Percentiles rank a stretch among this genome's conserved stretches.
Conservation (phyloP, 1,140 invertebrate genomes). For the Nylanderia fulva region DNA sequence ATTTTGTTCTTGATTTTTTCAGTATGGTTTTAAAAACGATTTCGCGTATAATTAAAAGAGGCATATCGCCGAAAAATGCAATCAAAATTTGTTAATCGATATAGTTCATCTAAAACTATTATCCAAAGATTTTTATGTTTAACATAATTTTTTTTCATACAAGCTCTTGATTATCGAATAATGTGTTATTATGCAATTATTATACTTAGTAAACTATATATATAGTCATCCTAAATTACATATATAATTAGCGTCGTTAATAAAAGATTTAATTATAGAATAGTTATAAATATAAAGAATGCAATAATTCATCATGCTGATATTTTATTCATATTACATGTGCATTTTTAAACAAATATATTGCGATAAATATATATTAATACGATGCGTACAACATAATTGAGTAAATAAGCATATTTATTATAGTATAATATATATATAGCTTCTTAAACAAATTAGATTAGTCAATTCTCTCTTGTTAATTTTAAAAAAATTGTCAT, state of each 20-base stretch:
- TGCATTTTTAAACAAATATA: no score
- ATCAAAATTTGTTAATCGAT: constrained; percentile 2
- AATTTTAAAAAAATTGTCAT: no score
- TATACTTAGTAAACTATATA: background rate
- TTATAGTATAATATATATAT: background rate
- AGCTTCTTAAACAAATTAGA: background rate
- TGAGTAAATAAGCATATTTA: background rate
- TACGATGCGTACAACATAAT: background rate
- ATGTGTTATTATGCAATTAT: background rate
- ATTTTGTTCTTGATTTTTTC: constrained; percentile 74
- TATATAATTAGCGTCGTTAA: background rate
- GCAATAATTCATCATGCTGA: background rate
- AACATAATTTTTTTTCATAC: background rate
- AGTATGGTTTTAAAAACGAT: constrained; percentile 94
- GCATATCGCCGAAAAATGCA: constrained; percentile 80
- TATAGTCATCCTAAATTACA: background rate
- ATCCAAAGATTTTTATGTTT: background rate
- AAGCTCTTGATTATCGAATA: background rate
- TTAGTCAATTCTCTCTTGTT: background rate
- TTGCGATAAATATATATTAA: background rate
- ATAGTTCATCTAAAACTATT: no score
- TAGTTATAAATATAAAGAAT: background rate
- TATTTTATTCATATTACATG: constrained; percentile 1
- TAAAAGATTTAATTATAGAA: background rate
- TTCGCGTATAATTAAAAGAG: constrained; percentile 92